Base-by-base conservation (phyloP, 2,888 invertebrate species). In the Choreutis nemorana region DNA sequence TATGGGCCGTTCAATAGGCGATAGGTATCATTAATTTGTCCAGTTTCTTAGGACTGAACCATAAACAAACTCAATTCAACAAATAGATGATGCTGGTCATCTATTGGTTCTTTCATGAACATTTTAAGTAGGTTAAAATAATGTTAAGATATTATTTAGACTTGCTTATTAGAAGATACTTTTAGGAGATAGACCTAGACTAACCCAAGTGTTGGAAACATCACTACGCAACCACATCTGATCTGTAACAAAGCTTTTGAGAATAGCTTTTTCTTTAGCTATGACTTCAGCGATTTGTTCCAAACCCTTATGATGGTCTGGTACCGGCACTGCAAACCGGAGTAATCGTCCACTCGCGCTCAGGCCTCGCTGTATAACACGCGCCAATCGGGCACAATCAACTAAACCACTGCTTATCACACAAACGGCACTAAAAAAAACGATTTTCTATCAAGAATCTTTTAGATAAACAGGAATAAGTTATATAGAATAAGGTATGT, bases 331-430 rank as follows among this genome's bases (percentile, higher is more conserved):
- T 2, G 83, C 82, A 56, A 90, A 89, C 44, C 90, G 81, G 52
- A 85, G 54, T 54, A 87, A 62, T 3, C 87, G 66, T 0, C 90
- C 90, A 48, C 88, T 87, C 1, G 86, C 89, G 5, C 90, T 90
- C 28, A 92, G 63, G 2, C 91, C 91, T 34, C 91, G 78, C 49
- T 92, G 91, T 40, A 91, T 81, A 34, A 87, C 87, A 26, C 90
- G 80, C 0, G 90, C 87, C 28, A 92, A 65, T 1, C 90, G 85
- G 1, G 90, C 88, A 1, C 87, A 87, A 54, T 92, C 91, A 23
- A 92, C 89, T 66, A 91, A 91, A 26, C 91, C 91, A 4, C 89
- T 87, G 56, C 87, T 90, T 27, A 91, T 62, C n/a, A 87, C 81
- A 39, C 90, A 80, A 5, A 90, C 90, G 14, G 89, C 86, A 36